phyloP scores from a whole-genome alignment of 2,888 invertebrate genomes.

The Torymus auratus region DNA sequence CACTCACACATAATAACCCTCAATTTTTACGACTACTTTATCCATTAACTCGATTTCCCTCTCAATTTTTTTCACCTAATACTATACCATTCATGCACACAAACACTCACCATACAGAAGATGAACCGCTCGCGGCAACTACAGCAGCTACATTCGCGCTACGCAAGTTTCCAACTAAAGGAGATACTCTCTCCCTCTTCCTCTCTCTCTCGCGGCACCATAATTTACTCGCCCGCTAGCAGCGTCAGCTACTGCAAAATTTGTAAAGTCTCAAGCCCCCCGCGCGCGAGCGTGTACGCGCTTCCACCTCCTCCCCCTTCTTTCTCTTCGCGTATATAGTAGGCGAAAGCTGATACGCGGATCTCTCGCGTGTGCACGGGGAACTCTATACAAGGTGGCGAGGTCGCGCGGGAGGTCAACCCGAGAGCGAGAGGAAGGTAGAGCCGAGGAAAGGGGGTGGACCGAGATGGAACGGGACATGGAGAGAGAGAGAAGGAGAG shows the following conservation, averaged over 20 bases:
- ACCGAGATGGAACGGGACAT: constrained; percentile 55
- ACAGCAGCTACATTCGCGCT: background rate
- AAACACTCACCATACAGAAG: background rate
- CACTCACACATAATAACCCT: no score
- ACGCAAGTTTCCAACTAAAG: constrained; percentile 32
- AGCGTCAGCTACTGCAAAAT: constrained; percentile 55
- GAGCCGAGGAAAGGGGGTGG: constrained; percentile 67
- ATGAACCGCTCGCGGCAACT: constrained; percentile 12
- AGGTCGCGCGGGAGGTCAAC: constrained; percentile 67
- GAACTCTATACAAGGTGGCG: constrained; percentile 64
- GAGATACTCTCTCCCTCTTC: background rate
- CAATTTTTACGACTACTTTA: background rate
- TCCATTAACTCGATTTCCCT: background rate
- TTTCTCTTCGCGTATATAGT: background rate
- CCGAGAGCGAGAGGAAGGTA: constrained; percentile 60
- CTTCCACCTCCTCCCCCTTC: background rate
- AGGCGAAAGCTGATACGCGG: constrained; percentile 55
- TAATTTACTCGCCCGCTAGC: constrained; percentile 38
- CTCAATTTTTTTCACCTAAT: constrained; percentile 3
- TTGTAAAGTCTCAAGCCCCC: constrained; percentile 47
- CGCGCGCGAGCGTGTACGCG: background rate
- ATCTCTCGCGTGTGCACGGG: constrained; percentile 22
- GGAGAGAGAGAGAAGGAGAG: constrained; percentile 53
- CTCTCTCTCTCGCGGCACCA: background rate
- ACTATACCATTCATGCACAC: no score